Evolutionary conservation across 2,888 invertebrate species (phyloP), one percentile per base, ranked within the genome.

Genomic region (Conops quadrifasciatus): DNA sequence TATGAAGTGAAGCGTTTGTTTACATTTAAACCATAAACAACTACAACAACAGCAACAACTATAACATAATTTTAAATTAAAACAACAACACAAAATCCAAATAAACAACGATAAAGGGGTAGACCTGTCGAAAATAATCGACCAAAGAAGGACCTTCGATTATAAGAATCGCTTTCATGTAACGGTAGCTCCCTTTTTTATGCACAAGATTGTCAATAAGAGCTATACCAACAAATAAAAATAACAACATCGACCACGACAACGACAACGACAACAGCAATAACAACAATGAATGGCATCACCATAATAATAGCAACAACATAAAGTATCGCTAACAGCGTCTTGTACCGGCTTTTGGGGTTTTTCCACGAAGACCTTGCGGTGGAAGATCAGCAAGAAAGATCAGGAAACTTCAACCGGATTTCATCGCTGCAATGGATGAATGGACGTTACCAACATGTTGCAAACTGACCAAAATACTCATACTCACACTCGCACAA

Each of bases 11-110:
- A 15, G 2, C 11, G 2, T 15, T 49, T 19, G 19, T 49, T 56
- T 70, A 51, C 63, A 63, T 70, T 71, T 63, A 73, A 59, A 72
- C 58, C 70, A 72, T 56, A 65, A 67, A 47, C 51, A 51, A 16
- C 67, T 21, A 58, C 56, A 60, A 67, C 64, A 73, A 62, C 63
- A 71, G 51, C 59, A 69, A 69, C 58, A 64, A 65, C 68, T 47
- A 71, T 60, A 26, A 26, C 19, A 64, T 51, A 53, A 53, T 45
- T 16, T 49, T 0, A 59, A 36, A n/a, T n/a, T n/a, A n/a, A n/a
- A 24, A 15, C 2, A 26, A 21, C 30, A 53, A 24, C 58, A 16
- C 21, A 19, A 53, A 43, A 70, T 64, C 62, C 47, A 30, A 71
- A 51, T 58, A 66, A 70, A 43, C 58, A 64, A 15, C 19, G 58